A percentile compares a stretch with the other conserved stretches of the same genome.
These are phyloP conservation scores for Ethmia dodecea DNA, from an alignment of 2,888 invertebrate species.

Conservation along the genomic window DNA sequence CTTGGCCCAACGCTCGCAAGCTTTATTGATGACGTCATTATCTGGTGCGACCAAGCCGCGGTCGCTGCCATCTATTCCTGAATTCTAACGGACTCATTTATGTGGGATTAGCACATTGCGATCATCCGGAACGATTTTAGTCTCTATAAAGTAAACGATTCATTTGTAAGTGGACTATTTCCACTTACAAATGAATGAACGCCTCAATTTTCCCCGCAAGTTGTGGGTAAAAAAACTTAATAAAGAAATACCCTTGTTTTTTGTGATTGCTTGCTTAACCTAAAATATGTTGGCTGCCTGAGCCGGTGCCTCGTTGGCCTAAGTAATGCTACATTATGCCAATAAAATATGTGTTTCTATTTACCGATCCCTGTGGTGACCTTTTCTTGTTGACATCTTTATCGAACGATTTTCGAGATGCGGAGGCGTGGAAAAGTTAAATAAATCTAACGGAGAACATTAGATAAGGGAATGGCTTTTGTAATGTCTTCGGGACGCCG, in stretches of 20 bases:
- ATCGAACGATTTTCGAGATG: slow-evolving; percentile 68
- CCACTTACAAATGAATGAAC: not conserved
- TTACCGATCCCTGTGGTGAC: slow-evolving; percentile 30
- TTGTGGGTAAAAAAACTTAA: not conserved
- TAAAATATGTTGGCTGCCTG: not conserved
- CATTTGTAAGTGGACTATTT: not conserved
- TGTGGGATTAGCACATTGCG: slow-evolving; percentile 4
- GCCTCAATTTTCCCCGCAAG: not conserved
- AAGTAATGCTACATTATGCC: not conserved
- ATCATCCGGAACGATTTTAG: too few relatives aligned
- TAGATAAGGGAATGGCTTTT: slow-evolving; percentile 75
- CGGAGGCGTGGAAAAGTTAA: slow-evolving; percentile 72
- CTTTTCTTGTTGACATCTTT: slow-evolving; percentile 70
- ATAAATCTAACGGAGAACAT: slow-evolving; percentile 70
- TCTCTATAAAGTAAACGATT: too few relatives aligned
- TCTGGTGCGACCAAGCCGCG: slow-evolving; percentile 10
- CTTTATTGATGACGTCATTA: slow-evolving; percentile 25
- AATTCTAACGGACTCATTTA: slow-evolving; percentile 12
- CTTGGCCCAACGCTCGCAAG: slow-evolving; percentile 9
- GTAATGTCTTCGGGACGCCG: slow-evolving; percentile 75
- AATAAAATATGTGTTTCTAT: not conserved
- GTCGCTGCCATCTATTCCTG: slow-evolving; percentile 7
- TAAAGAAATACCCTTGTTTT: too few relatives aligned
- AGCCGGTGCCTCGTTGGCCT: not conserved
- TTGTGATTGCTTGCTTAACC: not conserved